Percentiles rank a stretch among this genome's conserved stretches.
Evolutionary conservation across 2,113 vertebrate species (phyloP).

Genomic region (Peromyscus polionotus): DNA sequence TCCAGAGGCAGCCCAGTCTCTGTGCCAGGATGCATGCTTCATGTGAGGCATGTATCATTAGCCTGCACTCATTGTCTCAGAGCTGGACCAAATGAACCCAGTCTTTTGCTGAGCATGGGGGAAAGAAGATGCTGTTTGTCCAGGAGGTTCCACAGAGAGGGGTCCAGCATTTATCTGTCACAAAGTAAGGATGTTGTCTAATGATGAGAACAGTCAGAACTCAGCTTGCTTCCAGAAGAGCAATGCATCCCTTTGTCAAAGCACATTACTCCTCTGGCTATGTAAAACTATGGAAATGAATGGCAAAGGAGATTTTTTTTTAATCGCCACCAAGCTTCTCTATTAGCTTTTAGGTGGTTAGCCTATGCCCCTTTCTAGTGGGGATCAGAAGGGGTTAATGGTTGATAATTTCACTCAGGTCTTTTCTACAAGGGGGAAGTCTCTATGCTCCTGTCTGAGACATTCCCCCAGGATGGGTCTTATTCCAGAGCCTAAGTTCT

Average conservation of each 20-base stretch:
- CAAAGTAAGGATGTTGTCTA: not conserved
- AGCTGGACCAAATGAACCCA: not conserved
- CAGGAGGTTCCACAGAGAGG: not conserved
- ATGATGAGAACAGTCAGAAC: not conserved
- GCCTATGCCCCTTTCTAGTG: not conserved
- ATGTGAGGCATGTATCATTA: too few species aligned
- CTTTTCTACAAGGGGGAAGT: not conserved
- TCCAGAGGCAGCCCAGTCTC: not conserved
- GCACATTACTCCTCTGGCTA: slow-evolving; percentile 49
- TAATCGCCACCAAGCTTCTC: not conserved
- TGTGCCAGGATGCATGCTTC: rapidly evolving
- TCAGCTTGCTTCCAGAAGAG: slow-evolving; percentile 28
- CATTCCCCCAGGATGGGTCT: not conserved
- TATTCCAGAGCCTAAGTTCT: not conserved
- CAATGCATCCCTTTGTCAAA: slow-evolving; percentile 24
- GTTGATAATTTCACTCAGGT: not conserved
- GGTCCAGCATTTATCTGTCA: not conserved
- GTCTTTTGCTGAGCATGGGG: not conserved
- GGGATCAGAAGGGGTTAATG: not conserved
- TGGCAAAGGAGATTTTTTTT: slow-evolving; percentile 23
- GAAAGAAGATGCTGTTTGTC: not conserved
- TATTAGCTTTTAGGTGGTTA: not conserved
- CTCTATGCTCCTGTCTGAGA: not conserved
- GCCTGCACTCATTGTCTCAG: not conserved
- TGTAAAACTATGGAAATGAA: not conserved